Conservation (phyloP, 2,113 vertebrate genomes). For the Herpailurus yagouaroundi region DNA sequence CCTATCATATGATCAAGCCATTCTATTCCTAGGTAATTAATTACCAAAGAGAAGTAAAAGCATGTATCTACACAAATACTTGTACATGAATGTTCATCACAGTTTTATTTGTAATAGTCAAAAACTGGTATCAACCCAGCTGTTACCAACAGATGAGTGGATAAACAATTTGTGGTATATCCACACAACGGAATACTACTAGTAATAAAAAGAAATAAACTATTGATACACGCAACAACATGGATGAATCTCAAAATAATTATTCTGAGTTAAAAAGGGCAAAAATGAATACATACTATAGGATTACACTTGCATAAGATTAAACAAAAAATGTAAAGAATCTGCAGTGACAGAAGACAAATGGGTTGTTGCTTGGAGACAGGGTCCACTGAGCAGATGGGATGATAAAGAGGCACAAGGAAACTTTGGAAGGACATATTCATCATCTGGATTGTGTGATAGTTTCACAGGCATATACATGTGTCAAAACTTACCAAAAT, state of each 20-base stretch:
- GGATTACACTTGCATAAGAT: neutral
- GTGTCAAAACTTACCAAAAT: neutral
- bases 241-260: neutral
- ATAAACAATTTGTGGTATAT: neutral
- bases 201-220: neutral
- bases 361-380: neutral
- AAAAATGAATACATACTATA: neutral
- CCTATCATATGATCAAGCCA: neutral
- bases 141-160: neutral
- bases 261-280: neutral
- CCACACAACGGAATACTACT: neutral
- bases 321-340: neutral
- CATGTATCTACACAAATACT: neutral
- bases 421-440: neutral
- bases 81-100: neutral
- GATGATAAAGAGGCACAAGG: neutral
- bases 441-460: neutral
- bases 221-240: neutral
- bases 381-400: neutral
- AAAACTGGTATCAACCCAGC: neutral
- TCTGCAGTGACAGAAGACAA: neutral
- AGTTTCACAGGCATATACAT: neutral
- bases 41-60: neutral
- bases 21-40: neutral
- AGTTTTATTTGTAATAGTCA: neutral